Conservation (phyloP, 2,888 invertebrate genomes). For the Theretra japonica region DNA sequence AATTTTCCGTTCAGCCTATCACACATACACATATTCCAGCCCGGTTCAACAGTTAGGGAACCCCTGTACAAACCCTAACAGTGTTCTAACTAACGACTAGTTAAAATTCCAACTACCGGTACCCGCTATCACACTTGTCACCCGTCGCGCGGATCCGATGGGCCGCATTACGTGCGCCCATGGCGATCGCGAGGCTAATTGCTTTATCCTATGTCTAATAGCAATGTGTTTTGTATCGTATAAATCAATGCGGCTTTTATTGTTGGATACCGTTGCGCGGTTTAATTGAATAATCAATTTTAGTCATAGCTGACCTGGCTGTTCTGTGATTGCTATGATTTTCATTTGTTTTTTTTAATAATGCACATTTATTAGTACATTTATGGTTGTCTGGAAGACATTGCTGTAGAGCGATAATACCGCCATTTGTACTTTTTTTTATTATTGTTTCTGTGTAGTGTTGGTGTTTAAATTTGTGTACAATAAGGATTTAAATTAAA, state of each 20-base stretch:
- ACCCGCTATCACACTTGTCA: constrained; percentile 37
- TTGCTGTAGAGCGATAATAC: too few species aligned
- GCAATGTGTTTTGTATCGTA: constrained; percentile 14
- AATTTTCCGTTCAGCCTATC: too few species aligned
- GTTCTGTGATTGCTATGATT: neutral
- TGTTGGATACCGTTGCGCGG: neutral
- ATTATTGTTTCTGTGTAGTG: too few species aligned
- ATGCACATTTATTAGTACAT: neutral
- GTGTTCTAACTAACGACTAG: constrained; percentile 37
- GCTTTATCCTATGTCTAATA: constrained; percentile 16
- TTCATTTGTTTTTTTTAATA: neutral
- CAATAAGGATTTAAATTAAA: too few species aligned
- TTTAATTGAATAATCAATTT: constrained; percentile 15
- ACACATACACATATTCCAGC: too few species aligned
- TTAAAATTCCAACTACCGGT: constrained; percentile 46
- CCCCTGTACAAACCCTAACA: constrained; percentile 12
- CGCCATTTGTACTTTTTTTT: too few species aligned
- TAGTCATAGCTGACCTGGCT: neutral
- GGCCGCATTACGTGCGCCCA: constrained; percentile 39
- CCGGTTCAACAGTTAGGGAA: too few species aligned
- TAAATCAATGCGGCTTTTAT: constrained; percentile 7
- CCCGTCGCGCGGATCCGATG: constrained; percentile 39
- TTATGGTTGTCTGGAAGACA: too few species aligned
- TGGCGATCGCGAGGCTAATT: constrained; percentile 30
- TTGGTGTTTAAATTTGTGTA: too few species aligned